A percentile compares a stretch with the other conserved stretches of the same genome.
phyloP scores from a whole-genome alignment of 2,888 invertebrate genomes.

The Neoaliturus tenellus region DNA sequence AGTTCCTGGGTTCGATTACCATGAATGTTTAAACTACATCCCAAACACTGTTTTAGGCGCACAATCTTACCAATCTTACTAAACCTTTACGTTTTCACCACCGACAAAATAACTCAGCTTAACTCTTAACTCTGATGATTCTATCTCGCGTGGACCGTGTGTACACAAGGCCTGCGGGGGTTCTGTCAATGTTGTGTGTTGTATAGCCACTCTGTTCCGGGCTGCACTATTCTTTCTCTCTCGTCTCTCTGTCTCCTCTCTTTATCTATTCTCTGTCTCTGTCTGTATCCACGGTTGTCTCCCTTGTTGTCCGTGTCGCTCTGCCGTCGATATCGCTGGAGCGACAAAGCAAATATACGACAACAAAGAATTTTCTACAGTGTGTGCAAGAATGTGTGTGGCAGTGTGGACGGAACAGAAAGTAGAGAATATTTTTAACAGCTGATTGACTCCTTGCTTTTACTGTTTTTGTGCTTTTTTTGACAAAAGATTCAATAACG shows the following conservation, averaged over 20 bases:
- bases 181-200: slow-evolving; percentile 35
- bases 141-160: too few species aligned
- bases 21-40: too few species aligned
- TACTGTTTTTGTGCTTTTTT: too few species aligned
- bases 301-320: slow-evolving; percentile 14
- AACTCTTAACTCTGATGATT: too few species aligned
- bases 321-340: slow-evolving; percentile 45
- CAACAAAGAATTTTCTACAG: slow-evolving; percentile 75
- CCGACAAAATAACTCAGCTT: too few species aligned
- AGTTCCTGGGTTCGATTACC: too few species aligned
- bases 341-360: slow-evolving; percentile 8
- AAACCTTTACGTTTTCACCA: too few species aligned
- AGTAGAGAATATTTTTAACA: too few species aligned
- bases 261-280: slow-evolving; percentile 65
- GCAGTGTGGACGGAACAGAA: neutral
- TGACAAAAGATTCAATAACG: too few species aligned
- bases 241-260: slow-evolving; percentile 63
- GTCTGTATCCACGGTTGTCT: slow-evolving; percentile 58
- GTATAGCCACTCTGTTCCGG: slow-evolving; percentile 27
- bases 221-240: slow-evolving; percentile 58
- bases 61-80: too few species aligned
- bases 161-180: slow-evolving; percentile 1
- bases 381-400: slow-evolving; percentile 46
- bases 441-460: too few species aligned
- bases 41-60: too few species aligned